Conservation (phyloP, 2,888 invertebrate species). For the Lordiphosa fenestrarum region DNA sequence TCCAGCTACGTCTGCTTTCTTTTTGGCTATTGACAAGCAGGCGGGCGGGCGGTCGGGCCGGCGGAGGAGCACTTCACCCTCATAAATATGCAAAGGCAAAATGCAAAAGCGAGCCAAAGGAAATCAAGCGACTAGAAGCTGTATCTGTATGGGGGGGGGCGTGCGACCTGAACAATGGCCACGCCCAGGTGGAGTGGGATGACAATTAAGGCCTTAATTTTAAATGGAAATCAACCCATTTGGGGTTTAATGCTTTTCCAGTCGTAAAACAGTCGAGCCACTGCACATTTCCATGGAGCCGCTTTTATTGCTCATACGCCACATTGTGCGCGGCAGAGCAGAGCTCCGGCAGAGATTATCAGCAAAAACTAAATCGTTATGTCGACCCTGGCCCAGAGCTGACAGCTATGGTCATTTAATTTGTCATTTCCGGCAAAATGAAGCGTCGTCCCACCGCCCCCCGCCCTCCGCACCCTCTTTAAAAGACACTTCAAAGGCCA, state of each 20-base stretch:
- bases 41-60: background rate
- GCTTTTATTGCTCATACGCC: conserved; percentile 51
- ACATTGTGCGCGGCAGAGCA: conserved; percentile 22
- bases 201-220: too few relatives aligned
- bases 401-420: conserved; percentile 47
- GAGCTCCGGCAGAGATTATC: conserved; percentile 1
- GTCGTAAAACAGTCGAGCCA: conserved; percentile 30
- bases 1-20: conserved; percentile 5
- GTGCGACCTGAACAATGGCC: too few relatives aligned
- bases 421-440: conserved; percentile 43
- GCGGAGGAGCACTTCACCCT: conserved; percentile 25
- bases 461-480: conserved; percentile 6
- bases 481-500: conserved; percentile 49
- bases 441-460: conserved; percentile 27
- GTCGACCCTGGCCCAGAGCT: conserved; percentile 20
- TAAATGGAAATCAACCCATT: background rate
- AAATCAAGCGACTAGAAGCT: conserved; percentile 10
- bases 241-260: conserved; percentile 4
- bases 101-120: conserved; percentile 48
- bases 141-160: too few relatives aligned
- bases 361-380: conserved; percentile 8
- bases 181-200: too few relatives aligned
- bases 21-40: conserved; percentile 5
- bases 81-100: conserved; percentile 69
- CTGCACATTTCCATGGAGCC: conserved; percentile 1